Conservation (phyloP, 1,140 invertebrate species). For the Parapsyche elsis region DNA sequence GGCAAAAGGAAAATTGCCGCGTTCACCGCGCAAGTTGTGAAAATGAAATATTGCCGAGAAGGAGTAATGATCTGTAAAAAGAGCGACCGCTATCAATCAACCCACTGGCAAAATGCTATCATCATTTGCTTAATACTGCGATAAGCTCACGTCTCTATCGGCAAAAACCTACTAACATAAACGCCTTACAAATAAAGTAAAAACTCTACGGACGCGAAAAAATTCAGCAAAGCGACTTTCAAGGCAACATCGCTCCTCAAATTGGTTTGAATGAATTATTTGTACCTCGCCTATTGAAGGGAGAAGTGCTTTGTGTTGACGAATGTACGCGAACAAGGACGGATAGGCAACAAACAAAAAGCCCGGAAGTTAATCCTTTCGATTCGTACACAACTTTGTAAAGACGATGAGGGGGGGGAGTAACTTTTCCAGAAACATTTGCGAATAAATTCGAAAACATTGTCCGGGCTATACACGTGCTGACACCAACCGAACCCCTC, state of each 20-base stretch:
- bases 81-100: conserved; percentile 34
- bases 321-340: too few relatives aligned
- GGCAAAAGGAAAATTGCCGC: conserved; percentile 19
- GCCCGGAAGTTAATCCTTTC: too few relatives aligned
- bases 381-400: too few relatives aligned
- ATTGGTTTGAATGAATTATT: too few relatives aligned
- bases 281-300: too few relatives aligned
- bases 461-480: too few relatives aligned
- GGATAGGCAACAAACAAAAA: too few relatives aligned
- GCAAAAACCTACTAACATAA: neutral
- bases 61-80: conserved; percentile 41
- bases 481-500: too few relatives aligned
- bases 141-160: conserved; percentile 8
- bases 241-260: neutral
- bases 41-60: conserved; percentile 23
- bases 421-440: too few relatives aligned
- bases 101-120: conserved; percentile 4
- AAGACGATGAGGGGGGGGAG: too few relatives aligned
- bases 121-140: conserved; percentile 6
- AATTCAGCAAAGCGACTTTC: neutral
- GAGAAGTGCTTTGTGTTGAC: too few relatives aligned
- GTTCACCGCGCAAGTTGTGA: conserved; percentile 16
- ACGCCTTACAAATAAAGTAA: neutral
- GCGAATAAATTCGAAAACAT: too few relatives aligned
- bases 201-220: neutral